phyloP scores from a whole-genome alignment of 1,140 invertebrate species.

The Zaprionus tsacasi region DNA sequence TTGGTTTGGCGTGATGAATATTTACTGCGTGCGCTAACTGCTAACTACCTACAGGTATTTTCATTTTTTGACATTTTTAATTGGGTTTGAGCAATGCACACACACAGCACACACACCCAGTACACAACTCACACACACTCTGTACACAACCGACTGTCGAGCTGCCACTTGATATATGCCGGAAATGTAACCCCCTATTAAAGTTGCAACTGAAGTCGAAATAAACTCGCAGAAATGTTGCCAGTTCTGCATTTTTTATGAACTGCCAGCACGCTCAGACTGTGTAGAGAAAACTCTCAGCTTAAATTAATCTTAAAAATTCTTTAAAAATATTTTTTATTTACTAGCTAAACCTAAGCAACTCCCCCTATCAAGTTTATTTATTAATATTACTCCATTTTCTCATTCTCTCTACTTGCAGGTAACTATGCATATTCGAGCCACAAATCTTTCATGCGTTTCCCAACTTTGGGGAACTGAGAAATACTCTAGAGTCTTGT shows the following conservation, averaged over 20 bases:
- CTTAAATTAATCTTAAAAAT: too few species aligned
- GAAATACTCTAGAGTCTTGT: slow-evolving; percentile 31
- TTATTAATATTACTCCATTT: slow-evolving; percentile 7
- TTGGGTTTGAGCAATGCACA: slow-evolving; percentile 73
- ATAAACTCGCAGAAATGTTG: slow-evolving; percentile 6
- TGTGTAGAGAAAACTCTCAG: too few species aligned
- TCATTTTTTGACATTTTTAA: slow-evolving; percentile 82
- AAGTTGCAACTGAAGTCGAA: slow-evolving; percentile 14
- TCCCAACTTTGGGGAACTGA: slow-evolving; percentile 4
- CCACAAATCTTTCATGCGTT: slow-evolving; percentile 8
- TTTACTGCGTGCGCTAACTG: slow-evolving; percentile 82
- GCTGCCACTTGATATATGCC: slow-evolving; percentile 31
- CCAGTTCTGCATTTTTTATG: background rate
- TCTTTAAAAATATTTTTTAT: too few species aligned
- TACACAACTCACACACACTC: slow-evolving; percentile 12
- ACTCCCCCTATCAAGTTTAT: background rate
- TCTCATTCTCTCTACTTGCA: slow-evolving; percentile 44
- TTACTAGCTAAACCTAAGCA: too few species aligned
- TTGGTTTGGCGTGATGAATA: slow-evolving; percentile 77
- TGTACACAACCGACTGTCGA: slow-evolving; percentile 25
- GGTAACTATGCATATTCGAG: slow-evolving; percentile 56
- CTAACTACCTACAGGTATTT: slow-evolving; percentile 83
- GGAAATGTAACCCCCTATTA: slow-evolving; percentile 47
- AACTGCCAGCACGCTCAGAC: background rate
- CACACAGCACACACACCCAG: slow-evolving; percentile 2